Evolutionary conservation across 2,888 invertebrate species (phyloP).

Genomic region (Laothoe populi): DNA sequence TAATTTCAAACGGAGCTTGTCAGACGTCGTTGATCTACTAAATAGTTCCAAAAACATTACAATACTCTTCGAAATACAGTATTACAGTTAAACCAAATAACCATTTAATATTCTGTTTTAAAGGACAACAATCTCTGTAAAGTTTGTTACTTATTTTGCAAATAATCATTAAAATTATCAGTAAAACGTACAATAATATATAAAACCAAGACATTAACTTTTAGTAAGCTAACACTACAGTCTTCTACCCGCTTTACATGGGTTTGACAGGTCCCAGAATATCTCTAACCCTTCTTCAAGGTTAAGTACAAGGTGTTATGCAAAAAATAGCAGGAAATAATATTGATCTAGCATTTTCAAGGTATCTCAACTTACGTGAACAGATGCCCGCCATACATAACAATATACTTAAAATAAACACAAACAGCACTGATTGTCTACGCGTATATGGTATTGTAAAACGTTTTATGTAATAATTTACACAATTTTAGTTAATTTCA

Average conservation of each 20-base stretch:
- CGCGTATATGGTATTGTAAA: slow-evolving; percentile 44
- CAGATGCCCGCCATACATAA: slow-evolving; percentile 46
- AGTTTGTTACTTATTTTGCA: too few relatives aligned
- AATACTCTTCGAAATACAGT: too few relatives aligned
- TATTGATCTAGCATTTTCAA: background rate
- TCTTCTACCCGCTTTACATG: background rate
- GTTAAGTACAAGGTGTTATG: slow-evolving; percentile 46
- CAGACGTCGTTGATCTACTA: too few relatives aligned
- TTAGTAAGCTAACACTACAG: too few relatives aligned
- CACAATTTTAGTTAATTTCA: slow-evolving; percentile 61
- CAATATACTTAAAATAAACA: slow-evolving; percentile 39
- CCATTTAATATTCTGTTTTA: too few relatives aligned
- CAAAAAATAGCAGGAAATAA: slow-evolving; percentile 23
- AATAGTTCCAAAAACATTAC: too few relatives aligned
- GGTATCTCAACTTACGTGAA: slow-evolving; percentile 41
- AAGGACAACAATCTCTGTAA: too few relatives aligned
- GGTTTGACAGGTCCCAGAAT: slow-evolving; percentile 28
- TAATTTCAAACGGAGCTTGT: too few relatives aligned
- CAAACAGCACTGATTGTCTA: slow-evolving; percentile 40
- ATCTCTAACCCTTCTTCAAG: slow-evolving; percentile 42
- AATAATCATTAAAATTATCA: too few relatives aligned
- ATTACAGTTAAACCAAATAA: too few relatives aligned
- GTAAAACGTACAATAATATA: too few relatives aligned
- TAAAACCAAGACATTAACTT: too few relatives aligned
- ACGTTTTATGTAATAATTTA: slow-evolving; percentile 80